phyloP scores from a whole-genome alignment of 2,888 invertebrate species.

The Papilio gigon region DNA sequence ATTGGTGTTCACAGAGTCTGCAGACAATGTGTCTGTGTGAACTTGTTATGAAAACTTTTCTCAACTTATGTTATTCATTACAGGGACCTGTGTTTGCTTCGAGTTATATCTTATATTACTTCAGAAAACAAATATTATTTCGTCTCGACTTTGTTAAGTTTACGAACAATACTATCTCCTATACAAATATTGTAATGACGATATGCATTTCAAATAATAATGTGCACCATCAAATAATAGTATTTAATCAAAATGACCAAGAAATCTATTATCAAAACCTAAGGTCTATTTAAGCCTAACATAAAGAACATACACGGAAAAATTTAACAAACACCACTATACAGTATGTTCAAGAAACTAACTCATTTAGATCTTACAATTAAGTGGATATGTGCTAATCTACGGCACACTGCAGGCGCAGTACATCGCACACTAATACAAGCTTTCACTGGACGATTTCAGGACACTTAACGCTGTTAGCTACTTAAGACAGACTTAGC shows the following conservation, averaged over 20 bases:
- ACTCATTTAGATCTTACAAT: too few relatives aligned
- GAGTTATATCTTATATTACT: neutral
- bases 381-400: neutral
- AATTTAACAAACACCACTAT: too few relatives aligned
- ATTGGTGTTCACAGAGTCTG: constrained; percentile 21
- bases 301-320: too few relatives aligned
- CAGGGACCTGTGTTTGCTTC: constrained; percentile 1
- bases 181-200: neutral
- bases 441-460: constrained; percentile 15
- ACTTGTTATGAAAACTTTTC: constrained; percentile 24
- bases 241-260: too few relatives aligned
- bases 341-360: too few relatives aligned
- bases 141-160: neutral
- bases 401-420: neutral
- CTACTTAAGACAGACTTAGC: constrained; percentile 15
- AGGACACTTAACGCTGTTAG: constrained; percentile 15
- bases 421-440: constrained; percentile 14
- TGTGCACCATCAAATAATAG: too few relatives aligned
- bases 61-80: constrained; percentile 15
- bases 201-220: too few relatives aligned
- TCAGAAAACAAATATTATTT: neutral
- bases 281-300: too few relatives aligned
- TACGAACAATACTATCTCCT: neutral
- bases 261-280: too few relatives aligned
- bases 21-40: constrained; percentile 33